These are phyloP conservation scores for Manis crassicaudata DNA, from an alignment of 2,797 vertebrate species.

Conservation along the genomic window DNA sequence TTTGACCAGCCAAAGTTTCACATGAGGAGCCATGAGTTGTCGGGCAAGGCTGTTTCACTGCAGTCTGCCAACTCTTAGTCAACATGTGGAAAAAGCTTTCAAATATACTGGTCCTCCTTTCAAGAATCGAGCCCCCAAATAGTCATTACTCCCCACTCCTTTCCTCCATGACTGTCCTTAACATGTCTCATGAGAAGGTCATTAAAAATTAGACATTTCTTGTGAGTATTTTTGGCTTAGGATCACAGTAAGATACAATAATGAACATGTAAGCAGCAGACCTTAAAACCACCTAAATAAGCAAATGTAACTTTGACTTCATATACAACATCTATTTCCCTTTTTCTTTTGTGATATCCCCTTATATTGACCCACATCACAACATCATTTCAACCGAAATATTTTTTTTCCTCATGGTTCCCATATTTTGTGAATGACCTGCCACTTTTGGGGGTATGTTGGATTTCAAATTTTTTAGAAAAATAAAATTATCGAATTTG, in stretches of 20 bases:
- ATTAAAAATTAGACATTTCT: slow-evolving; percentile 14
- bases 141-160: not conserved
- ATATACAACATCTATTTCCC: not conserved
- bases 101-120: not conserved
- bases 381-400: slow-evolving; percentile 8
- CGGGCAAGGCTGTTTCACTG: not conserved
- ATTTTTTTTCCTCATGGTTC: slow-evolving; percentile 48
- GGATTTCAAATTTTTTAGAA: not conserved
- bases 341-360: slow-evolving; percentile 26
- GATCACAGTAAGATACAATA: not conserved
- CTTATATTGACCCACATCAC: not conserved
- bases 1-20: not conserved
- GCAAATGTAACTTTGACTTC: slow-evolving; percentile 1
- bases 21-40: not conserved
- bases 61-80: not conserved
- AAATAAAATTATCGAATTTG: slow-evolving; percentile 29
- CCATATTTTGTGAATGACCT: slow-evolving; percentile 34
- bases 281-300: slow-evolving; percentile 47
- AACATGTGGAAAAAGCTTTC: not conserved
- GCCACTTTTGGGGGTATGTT: slow-evolving; percentile 5
- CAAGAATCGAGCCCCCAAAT: not conserved
- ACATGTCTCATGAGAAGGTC: not conserved
- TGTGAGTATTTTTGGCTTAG: not conserved
- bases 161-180: not conserved
- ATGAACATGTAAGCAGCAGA: not conserved